phyloP scores from a whole-genome alignment of 2,888 invertebrate species.

The Drosophila aldrichi region DNA sequence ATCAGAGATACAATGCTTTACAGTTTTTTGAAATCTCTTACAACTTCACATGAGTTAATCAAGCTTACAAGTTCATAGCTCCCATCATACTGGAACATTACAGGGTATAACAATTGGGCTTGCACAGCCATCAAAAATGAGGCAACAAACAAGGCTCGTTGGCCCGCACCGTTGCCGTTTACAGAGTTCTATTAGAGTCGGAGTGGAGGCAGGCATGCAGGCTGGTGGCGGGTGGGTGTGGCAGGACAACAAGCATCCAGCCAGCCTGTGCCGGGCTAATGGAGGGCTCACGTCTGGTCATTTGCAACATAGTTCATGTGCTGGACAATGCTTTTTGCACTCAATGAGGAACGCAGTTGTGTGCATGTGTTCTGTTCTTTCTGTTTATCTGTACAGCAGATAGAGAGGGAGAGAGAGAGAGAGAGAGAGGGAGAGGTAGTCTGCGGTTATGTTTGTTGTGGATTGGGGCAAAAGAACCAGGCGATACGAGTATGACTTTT shows the following conservation, averaged over 20 bases:
- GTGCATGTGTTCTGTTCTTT: conserved; percentile 19
- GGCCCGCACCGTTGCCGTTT: conserved; percentile 50
- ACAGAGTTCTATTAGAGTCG: conserved; percentile 22
- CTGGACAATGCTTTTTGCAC: conserved; percentile 78
- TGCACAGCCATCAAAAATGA: conserved; percentile 50
- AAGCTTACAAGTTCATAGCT: background rate
- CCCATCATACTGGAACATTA: background rate
- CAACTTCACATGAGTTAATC: no score
- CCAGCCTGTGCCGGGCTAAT: conserved; percentile 50
- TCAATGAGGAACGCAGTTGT: conserved; percentile 62
- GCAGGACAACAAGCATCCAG: conserved; percentile 24
- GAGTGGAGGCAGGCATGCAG: background rate
- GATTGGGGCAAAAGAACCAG: conserved; percentile 14
- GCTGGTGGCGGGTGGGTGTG: conserved; percentile 3
- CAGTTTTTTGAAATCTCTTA: no score
- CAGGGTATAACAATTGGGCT: conserved; percentile 37
- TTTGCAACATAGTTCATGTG: conserved; percentile 80
- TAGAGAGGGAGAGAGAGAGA: background rate
- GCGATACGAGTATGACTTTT: conserved; percentile 54
- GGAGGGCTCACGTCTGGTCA: conserved; percentile 78
- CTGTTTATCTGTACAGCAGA: background rate
- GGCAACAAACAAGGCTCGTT: conserved; percentile 57
- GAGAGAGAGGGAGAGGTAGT: background rate
- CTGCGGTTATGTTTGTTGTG: conserved; percentile 6
- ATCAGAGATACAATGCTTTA: no score